A percentile compares a stretch with the other conserved stretches of the same genome.
phyloP scores from a whole-genome alignment of 2,797 vertebrate genomes.

The Mergus octosetaceus region DNA sequence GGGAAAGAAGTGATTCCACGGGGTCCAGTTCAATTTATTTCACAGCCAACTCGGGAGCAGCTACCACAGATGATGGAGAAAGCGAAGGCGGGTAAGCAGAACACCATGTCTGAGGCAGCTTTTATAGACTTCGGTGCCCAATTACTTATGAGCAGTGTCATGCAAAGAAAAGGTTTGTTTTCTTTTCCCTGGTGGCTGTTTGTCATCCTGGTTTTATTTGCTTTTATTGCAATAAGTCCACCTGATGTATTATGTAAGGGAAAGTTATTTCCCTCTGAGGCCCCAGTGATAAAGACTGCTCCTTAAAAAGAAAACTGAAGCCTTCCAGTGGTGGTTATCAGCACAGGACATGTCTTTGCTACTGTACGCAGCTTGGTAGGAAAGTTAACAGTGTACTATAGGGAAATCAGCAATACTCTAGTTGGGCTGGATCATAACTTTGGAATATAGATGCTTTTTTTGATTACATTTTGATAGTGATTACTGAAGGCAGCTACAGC shows the following conservation, averaged over 20 bases:
- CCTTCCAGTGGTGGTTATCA: not conserved
- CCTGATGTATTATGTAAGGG: not conserved
- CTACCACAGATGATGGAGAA: constrained; percentile 80
- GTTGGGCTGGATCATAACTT: not conserved
- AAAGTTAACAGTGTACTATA: not conserved
- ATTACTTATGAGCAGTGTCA: fast-evolving
- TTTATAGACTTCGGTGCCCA: not conserved
- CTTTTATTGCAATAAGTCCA: not conserved
- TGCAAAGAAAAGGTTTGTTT: not conserved
- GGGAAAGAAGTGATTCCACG: constrained; percentile 88
- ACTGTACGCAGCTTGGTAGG: not conserved
- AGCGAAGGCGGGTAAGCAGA: constrained; percentile 90
- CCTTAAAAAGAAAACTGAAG: not conserved
- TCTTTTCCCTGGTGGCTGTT: not conserved
- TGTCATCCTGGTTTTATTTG: not conserved
- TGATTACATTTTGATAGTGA: not conserved
- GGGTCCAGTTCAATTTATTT: constrained; percentile 96
- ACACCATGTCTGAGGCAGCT: not conserved
- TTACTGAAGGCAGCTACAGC: not conserved
- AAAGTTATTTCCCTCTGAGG: not conserved
- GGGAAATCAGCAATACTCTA: not conserved
- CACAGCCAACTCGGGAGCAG: constrained; percentile 84
- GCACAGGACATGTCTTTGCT: not conserved
- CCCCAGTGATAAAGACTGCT: not conserved
- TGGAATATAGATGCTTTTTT: not conserved